Evolutionary conservation across 2,888 invertebrate species (phyloP).

Genomic region (Norana najaformis): DNA sequence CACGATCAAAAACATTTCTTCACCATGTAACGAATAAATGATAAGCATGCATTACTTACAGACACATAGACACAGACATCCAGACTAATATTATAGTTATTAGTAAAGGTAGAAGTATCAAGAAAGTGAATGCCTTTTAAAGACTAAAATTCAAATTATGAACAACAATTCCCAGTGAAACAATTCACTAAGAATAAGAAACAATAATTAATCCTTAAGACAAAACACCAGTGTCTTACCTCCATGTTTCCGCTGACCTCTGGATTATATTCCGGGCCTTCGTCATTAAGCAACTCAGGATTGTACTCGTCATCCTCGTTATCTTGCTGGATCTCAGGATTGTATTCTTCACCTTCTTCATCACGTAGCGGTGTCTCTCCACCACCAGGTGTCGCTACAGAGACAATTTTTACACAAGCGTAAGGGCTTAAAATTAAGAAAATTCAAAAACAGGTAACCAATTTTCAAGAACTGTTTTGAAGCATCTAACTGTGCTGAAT

Average conservation of each 20-base stretch:
- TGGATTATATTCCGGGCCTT: constrained; percentile 16
- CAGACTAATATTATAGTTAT: too few species aligned
- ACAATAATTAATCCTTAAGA: not conserved
- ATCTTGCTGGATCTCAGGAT: not conserved
- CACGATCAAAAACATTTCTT: not conserved
- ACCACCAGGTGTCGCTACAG: constrained; percentile 21
- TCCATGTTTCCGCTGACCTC: not conserved
- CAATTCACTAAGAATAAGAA: not conserved
- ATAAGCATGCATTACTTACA: not conserved
- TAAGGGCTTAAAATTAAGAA: not conserved
- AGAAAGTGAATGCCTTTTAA: not conserved
- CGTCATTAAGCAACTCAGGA: constrained; percentile 6
- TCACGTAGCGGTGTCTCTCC: not conserved
- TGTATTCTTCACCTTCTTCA: constrained; percentile 16
- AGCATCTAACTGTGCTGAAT: too few species aligned
- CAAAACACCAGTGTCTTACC: not conserved
- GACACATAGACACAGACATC: not conserved
- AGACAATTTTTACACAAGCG: not conserved
- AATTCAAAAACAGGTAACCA: too few species aligned
- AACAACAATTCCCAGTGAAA: not conserved
- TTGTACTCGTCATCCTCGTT: not conserved
- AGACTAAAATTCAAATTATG: not conserved
- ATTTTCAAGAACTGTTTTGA: too few species aligned
- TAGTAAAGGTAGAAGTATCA: not conserved
- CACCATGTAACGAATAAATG: not conserved